Evolutionary conservation across 2,113 vertebrate species (phyloP), one percentile per base, ranked within the genome.

Genomic region (Eidolon helvum): DNA sequence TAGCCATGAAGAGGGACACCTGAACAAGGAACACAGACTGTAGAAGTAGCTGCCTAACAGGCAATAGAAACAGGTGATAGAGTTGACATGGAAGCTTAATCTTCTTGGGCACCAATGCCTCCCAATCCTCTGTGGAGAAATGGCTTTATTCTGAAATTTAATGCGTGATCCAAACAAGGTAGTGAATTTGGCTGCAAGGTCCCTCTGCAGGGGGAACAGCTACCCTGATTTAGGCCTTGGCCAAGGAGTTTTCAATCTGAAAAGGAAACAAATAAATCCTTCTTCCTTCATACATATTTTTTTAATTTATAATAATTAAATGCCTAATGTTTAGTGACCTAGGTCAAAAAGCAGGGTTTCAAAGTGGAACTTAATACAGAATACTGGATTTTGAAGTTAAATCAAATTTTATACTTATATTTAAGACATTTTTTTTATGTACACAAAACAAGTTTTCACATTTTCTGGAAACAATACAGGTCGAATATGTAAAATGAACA

Each of bases 251-350:
- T 97, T 83, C 24, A 83, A 15, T 84, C 77, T 0, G 0, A 48
- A 35, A 83, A 89, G 21, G 59, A 12, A 65, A 84, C 3, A 43
- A 63, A 78, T 33, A 90, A 82, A 84, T 82, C 40, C 9, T 72
- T 72, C 43, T 61, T 68, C 15, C n/a, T 87, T 91, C n/a, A 24
- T 38, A 50, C 40, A 65, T 97, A 16, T n/a, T 38, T 40, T 77
- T 59, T 87, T 45, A 19, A 72, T 82, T 61, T 91, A 30, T 28
- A 86, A 91, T 91, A 80, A 86, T 30, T 78, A 82, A 83, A 91
- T 35, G 21, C 12, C 92, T 88, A 65, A 24, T 50, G n/a, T 88
- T 93, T 82, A 77, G 78, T 74, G 40, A 40, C 16, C 16, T 83
- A 48, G 35, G 57, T 45, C 28, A 65, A 61, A 89, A 90, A 48